These are phyloP conservation scores for Heterohyrax brucei DNA, from an alignment of 2,797 vertebrate genomes.

Conservation along the genomic window DNA sequence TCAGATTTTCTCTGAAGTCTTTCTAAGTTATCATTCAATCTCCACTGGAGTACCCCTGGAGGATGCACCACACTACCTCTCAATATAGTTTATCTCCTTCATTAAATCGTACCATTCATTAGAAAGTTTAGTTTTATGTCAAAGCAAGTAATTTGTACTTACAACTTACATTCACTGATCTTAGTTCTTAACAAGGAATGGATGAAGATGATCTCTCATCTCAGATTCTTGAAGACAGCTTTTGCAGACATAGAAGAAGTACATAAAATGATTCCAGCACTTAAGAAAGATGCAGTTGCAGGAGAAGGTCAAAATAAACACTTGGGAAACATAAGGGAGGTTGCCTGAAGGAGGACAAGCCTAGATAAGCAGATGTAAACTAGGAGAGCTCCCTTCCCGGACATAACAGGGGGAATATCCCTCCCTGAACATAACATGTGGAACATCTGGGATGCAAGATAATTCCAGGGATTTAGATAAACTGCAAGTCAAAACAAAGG, in stretches of 20 bases:
- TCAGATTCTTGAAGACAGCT: not conserved
- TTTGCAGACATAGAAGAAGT: not conserved
- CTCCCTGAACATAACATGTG: not conserved
- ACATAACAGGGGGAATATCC: not conserved
- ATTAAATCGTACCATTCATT: not conserved
- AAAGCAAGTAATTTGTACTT: not conserved
- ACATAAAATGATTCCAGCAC: not conserved
- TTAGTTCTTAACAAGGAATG: not conserved
- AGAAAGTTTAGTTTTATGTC: constrained; percentile 2
- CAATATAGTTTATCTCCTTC: not conserved
- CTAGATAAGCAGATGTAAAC: not conserved
- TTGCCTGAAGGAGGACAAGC: not conserved
- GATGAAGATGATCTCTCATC: not conserved
- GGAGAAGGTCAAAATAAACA: constrained; percentile 4
- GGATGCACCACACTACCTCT: not conserved
- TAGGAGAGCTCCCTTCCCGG: not conserved
- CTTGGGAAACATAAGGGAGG: not conserved
- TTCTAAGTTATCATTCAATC: not conserved
- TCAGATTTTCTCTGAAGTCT: not conserved
- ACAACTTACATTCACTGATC: not conserved
- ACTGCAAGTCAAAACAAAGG: not conserved
- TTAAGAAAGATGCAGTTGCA: not conserved
- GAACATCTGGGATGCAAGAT: not conserved
- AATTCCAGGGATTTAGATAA: constrained; percentile 7
- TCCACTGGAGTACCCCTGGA: not conserved